These are phyloP conservation scores for Globia sparganii DNA, from an alignment of 2,888 invertebrate genomes.

Conservation along the genomic window DNA sequence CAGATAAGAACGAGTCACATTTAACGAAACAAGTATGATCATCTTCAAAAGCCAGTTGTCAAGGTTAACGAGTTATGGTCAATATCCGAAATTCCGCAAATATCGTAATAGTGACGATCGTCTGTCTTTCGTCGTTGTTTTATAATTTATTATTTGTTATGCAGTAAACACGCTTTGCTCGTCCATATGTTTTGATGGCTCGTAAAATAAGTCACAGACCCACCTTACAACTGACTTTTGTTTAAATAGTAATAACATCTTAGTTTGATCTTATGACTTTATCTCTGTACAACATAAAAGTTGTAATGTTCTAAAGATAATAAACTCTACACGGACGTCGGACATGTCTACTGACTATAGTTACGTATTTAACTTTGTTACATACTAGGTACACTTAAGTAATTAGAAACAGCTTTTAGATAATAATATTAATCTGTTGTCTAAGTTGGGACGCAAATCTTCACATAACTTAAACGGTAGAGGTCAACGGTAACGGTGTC, in stretches of 20 bases:
- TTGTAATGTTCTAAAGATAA: constrained; percentile 3
- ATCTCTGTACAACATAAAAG: constrained; percentile 7
- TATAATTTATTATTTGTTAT: constrained; percentile 23
- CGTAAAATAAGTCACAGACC: constrained; percentile 8
- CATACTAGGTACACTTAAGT: neutral
- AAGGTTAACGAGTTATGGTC: constrained; percentile 41
- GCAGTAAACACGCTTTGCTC: constrained; percentile 11
- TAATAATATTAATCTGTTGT: neutral
- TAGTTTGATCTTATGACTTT: constrained; percentile 6
- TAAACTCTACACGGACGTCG: constrained; percentile 6
- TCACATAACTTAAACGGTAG: constrained; percentile 12
- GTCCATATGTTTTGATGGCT: constrained; percentile 1
- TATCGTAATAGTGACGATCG: neutral
- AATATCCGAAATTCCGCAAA: constrained; percentile 20
- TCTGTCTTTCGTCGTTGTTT: neutral
- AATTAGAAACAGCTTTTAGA: neutral
- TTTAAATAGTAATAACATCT: constrained; percentile 20
- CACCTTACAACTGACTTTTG: constrained; percentile 20
- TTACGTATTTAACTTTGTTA: constrained; percentile 16
- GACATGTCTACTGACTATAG: neutral
- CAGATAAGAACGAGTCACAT: constrained; percentile 1
- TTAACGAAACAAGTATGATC: constrained; percentile 4
- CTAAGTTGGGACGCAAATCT: constrained; percentile 11
- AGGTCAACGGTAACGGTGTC: neutral
- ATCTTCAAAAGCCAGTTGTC: constrained; percentile 33